A percentile compares a stretch with the other conserved stretches of the same genome.
Conservation (phyloP, 2,797 vertebrate genomes). For the Sebastes oblongus region DNA sequence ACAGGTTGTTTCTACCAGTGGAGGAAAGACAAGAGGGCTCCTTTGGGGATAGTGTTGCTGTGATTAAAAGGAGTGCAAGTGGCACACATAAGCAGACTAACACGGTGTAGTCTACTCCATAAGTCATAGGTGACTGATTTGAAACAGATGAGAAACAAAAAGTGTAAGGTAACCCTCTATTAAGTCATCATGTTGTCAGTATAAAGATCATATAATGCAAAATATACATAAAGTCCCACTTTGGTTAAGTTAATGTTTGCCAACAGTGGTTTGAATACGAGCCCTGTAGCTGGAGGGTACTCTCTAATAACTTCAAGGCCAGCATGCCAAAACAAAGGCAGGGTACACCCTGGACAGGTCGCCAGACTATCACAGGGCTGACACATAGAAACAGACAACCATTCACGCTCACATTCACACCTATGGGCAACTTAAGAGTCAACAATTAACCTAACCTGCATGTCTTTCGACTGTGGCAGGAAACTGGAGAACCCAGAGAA, state of each 20-base stretch:
- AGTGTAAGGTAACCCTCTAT: not conserved
- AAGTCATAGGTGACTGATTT: not conserved
- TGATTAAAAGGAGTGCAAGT: slow-evolving; percentile 42
- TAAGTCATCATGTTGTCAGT: not conserved
- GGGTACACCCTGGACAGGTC: too few species aligned
- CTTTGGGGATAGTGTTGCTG: slow-evolving; percentile 18
- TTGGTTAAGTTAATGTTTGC: slow-evolving; percentile 5
- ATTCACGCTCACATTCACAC: too few species aligned
- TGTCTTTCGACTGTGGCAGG: too few species aligned
- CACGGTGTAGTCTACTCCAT: not conserved
- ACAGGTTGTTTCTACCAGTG: slow-evolving; percentile 18
- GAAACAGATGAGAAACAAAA: not conserved
- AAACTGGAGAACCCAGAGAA: too few species aligned
- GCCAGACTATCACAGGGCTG: too few species aligned
- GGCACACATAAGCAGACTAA: not conserved
- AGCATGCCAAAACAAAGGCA: not conserved
- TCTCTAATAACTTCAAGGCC: not conserved
- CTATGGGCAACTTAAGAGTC: too few species aligned
- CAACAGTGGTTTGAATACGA: not conserved
- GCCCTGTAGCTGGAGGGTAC: not conserved
- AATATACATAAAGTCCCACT: not conserved
- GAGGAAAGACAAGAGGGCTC: slow-evolving; percentile 22
- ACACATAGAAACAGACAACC: too few species aligned
- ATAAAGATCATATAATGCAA: not conserved
- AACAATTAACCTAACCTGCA: too few species aligned